Conservation (phyloP, 2,797 vertebrate genomes). For the Rhincodon typus region DNA sequence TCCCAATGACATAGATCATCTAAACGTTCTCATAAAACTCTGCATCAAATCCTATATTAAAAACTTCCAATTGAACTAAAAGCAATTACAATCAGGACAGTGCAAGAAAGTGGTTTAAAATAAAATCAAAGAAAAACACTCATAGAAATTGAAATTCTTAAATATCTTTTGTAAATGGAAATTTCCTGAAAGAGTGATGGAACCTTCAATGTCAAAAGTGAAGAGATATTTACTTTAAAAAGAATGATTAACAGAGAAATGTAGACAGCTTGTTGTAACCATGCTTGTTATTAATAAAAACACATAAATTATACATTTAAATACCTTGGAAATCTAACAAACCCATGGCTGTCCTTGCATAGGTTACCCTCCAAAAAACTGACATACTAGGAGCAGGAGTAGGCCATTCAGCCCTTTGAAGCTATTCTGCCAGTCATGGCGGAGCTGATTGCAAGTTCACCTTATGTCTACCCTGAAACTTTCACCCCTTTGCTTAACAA, state of each 20-base stretch:
- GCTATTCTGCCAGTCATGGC: too few relatives aligned
- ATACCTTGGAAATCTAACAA: too few relatives aligned
- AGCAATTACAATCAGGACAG: not conserved
- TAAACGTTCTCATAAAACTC: not conserved
- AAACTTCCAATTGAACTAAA: not conserved
- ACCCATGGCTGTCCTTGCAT: too few relatives aligned
- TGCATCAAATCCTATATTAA: not conserved
- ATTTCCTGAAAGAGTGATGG: not conserved
- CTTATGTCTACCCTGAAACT: too few relatives aligned
- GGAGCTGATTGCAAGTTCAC: too few relatives aligned
- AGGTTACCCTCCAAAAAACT: too few relatives aligned
- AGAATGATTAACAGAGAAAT: not conserved
- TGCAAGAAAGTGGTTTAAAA: not conserved
- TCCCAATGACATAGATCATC: not conserved
- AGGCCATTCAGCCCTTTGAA: too few relatives aligned
- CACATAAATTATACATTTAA: not conserved
- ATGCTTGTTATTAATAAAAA: not conserved
- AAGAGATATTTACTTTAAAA: not conserved
- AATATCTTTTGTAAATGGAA: not conserved
- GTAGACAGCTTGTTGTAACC: not conserved
- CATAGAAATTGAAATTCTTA: not conserved
- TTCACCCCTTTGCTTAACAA: too few relatives aligned
- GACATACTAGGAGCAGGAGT: too few relatives aligned
- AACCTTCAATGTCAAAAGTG: not conserved
- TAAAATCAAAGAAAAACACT: not conserved